These are phyloP conservation scores for Margarornis squamiger DNA, from an alignment of 2,797 vertebrate genomes.

Conservation along the genomic window DNA sequence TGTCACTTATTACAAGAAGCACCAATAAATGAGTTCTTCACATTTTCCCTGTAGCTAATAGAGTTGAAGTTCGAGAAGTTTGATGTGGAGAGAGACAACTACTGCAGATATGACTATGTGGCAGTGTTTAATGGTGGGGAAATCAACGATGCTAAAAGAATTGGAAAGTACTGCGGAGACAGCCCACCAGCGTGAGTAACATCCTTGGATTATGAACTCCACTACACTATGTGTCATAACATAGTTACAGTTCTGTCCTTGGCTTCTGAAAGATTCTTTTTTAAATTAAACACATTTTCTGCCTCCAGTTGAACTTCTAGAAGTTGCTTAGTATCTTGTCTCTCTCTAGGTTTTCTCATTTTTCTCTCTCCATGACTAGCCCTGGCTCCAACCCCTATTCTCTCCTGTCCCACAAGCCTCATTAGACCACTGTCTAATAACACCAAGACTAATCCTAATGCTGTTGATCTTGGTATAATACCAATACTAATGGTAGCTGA, in stretches of 20 bases:
- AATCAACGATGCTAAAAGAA: constrained; percentile 92
- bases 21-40: not conserved
- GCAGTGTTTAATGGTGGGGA: constrained; percentile 94
- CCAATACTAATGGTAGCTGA: not conserved
- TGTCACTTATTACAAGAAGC: not conserved
- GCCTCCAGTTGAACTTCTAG: not conserved
- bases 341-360: not conserved
- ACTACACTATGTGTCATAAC: not conserved
- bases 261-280: not conserved
- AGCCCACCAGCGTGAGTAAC: constrained; percentile 93
- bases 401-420: not conserved
- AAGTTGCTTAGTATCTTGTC: not conserved
- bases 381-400: not conserved
- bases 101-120: constrained; percentile 95
- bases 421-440: not conserved
- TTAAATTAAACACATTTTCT: not conserved
- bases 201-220: not conserved
- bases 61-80: constrained; percentile 98
- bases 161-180: constrained; percentile 96
- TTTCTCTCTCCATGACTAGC: not conserved
- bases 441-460: not conserved
- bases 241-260: not conserved
- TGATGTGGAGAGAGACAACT: constrained; percentile 97
- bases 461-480: not conserved
- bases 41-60: constrained; percentile 77